Evolutionary conservation across 2,888 invertebrate species (phyloP), one percentile per base, ranked within the genome.

Genomic region (Pasiphila rectangulata): DNA sequence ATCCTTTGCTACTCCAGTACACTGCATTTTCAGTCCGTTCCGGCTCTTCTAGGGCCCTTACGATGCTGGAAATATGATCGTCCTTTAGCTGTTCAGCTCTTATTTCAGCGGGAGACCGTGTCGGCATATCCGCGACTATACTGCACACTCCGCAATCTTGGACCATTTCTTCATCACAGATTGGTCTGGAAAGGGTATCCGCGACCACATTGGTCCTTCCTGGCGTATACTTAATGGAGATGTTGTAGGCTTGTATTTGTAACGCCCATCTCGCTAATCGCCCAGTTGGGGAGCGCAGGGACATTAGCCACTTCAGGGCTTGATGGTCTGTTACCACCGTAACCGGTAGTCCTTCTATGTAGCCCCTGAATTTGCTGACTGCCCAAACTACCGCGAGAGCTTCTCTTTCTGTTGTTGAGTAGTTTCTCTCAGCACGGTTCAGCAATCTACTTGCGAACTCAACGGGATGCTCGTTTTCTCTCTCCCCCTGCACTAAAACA

Each of bases 391-490:
- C 53, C 0, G 54, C 58, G 5, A 58, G 40, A 0, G 53, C 50
- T 27, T 59, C 56, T 4, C 51, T 15, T 19, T 59, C 56, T 0
- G 54, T 56, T 0, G 75, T 74, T 0, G 69, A 56, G 30, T 83
- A 83, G 9, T 75, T 78, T 0, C 51, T 34, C 54, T 86, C 79
- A 0, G 46, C 39, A 0, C 13, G n/a, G 0, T 7, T 56, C 2
- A 67, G 24, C 0, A 66, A 39, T 0, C 61, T 49, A 29, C 66
- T 65, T 0, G 64, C 61, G 16, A 56, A 63, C 13, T 61, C 57
- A 1, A 60, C 43, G 0, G 57, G 56, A 4, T 46, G 55, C 48
- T 56, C 53, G 2, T 46, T 10, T 2, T 30, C 12, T 5, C 35
- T 43, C 39, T 56, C 49, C 43, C 57, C 57, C 41, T 57, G 59